A percentile compares a stretch with the other conserved stretches of the same genome.
phyloP scores from a whole-genome alignment of 2,797 vertebrate genomes.

The Aselliscus stoliczkanus region DNA sequence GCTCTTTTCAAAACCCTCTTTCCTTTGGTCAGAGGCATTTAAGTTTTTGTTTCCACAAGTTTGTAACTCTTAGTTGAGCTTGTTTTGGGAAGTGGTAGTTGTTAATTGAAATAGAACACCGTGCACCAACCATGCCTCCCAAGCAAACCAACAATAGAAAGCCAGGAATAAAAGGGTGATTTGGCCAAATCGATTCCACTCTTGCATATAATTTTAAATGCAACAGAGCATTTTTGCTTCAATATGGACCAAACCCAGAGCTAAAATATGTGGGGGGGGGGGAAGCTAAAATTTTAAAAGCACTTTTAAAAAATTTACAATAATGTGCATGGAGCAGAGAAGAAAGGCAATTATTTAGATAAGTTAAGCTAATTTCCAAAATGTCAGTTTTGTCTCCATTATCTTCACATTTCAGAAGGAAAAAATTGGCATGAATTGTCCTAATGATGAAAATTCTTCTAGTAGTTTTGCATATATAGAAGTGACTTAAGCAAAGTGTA shows the following conservation, averaged over 20 bases:
- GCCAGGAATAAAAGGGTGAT: neutral
- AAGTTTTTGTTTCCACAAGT: slow-evolving; percentile 62
- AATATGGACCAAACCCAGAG: neutral
- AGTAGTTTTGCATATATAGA: neutral
- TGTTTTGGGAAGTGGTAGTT: slow-evolving; percentile 13
- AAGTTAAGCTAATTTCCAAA: neutral
- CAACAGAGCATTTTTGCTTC: neutral
- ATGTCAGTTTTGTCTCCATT: neutral
- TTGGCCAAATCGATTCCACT: neutral
- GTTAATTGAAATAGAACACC: slow-evolving; percentile 61
- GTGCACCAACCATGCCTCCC: neutral
- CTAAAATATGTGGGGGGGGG: neutral
- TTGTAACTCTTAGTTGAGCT: slow-evolving; percentile 62
- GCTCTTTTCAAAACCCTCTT: neutral
- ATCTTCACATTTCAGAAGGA: slow-evolving; percentile 4
- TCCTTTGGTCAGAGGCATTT: slow-evolving; percentile 29
- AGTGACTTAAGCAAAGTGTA: neutral
- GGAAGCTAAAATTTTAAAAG: neutral
- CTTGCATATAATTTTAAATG: neutral
- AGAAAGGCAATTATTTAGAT: neutral
- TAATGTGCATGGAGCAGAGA: neutral
- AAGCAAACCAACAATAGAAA: slow-evolving; percentile 57
- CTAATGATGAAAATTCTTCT: neutral
- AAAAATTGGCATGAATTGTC: neutral
- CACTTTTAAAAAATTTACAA: neutral